These are phyloP conservation scores for Sycophila texana DNA, from an alignment of 2,888 invertebrate species.

Conservation along the genomic window DNA sequence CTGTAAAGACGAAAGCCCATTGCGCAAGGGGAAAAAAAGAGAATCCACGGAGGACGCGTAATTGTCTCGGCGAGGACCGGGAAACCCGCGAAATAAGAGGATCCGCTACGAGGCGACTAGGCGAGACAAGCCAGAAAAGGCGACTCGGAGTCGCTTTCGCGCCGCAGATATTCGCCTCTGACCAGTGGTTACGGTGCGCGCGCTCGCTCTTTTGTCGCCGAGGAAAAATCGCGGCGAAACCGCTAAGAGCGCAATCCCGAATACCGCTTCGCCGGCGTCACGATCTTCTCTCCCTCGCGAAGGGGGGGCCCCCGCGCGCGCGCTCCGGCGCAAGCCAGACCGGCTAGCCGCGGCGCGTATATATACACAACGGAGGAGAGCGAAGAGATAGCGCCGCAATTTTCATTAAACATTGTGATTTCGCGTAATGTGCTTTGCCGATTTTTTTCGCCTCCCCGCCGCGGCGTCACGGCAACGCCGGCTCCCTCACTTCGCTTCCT, in stretches of 20 bases:
- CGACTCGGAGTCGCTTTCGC: conserved; percentile 54
- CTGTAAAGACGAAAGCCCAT: too few relatives aligned
- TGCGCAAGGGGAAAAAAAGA: too few relatives aligned
- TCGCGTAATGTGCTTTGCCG: conserved; percentile 71
- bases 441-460: conserved; percentile 63
- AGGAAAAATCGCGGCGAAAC: conserved; percentile 70
- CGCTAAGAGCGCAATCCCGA: conserved; percentile 76
- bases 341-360: not conserved
- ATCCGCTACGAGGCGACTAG: conserved; percentile 15
- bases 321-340: not conserved
- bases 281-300: conserved; percentile 63
- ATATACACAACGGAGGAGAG: not conserved
- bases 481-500: conserved; percentile 62
- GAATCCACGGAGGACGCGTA: too few relatives aligned
- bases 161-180: conserved; percentile 59
- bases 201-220: conserved; percentile 63
- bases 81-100: too few relatives aligned
- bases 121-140: conserved; percentile 53
- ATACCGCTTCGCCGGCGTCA: conserved; percentile 75
- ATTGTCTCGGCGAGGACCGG: too few relatives aligned
- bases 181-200: conserved; percentile 69
- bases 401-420: conserved; percentile 76
- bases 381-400: conserved; percentile 61
- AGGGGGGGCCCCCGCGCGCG: conserved; percentile 10
- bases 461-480: not conserved